These are phyloP conservation scores for Paracentrotus lividus DNA, from an alignment of 53 echinoderm and acorn worm genomes.

Conservation along the genomic window DNA sequence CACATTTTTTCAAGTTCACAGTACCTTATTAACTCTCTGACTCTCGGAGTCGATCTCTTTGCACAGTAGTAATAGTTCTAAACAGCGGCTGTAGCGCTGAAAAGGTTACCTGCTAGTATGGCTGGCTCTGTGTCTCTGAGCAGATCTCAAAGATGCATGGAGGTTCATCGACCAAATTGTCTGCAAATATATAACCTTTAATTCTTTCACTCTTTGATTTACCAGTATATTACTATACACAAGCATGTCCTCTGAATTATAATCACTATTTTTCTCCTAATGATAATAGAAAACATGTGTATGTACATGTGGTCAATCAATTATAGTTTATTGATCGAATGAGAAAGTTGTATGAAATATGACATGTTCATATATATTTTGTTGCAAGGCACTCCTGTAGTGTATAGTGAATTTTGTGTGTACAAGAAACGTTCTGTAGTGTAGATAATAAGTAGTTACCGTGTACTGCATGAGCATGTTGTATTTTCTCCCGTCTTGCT, in stretches of 20 bases:
- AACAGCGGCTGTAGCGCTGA: constrained; percentile 3
- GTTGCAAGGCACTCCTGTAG: not conserved
- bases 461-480: not conserved
- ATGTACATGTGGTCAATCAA: not conserved
- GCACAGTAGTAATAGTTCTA: constrained; percentile 9
- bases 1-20: constrained; percentile 16
- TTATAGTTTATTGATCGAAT: no score
- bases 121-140: constrained; percentile 45
- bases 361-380: not conserved
- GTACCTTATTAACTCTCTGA: not conserved
- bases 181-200: constrained; percentile 21
- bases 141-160: not conserved
- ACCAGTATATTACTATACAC: not conserved
- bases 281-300: not conserved
- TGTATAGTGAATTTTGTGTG: not conserved
- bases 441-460: not conserved
- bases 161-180: not conserved
- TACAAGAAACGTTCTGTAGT: not conserved
- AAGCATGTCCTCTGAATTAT: not conserved
- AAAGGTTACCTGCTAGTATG: not conserved
- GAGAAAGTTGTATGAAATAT: not conserved
- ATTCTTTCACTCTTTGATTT: not conserved
- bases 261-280: not conserved
- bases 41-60: not conserved
- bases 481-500: not conserved